Percentiles rank a stretch among this genome's conserved stretches.
Conservation (phyloP, 2,797 vertebrate species). For the Hypotaenidia philippensis region DNA sequence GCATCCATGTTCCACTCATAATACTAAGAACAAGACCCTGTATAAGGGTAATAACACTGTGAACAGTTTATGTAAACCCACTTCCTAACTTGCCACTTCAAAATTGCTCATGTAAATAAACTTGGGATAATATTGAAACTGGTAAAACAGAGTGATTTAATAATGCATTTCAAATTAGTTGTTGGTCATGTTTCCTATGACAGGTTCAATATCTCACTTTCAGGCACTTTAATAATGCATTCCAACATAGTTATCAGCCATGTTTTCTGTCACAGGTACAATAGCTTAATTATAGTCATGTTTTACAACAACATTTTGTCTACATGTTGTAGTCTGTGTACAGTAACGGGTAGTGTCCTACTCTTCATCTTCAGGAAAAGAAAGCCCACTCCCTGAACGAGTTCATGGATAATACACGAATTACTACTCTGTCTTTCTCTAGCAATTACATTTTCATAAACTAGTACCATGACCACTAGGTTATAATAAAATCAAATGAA, state of each 20-base stretch:
- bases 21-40: neutral
- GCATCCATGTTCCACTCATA: neutral
- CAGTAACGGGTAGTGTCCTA: neutral
- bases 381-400: neutral
- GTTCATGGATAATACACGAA: neutral
- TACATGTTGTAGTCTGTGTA: neutral
- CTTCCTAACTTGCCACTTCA: neutral
- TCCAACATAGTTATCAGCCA: neutral
- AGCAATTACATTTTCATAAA: neutral
- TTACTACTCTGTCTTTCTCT: neutral
- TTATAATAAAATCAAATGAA: neutral
- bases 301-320: neutral
- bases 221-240: conserved; percentile 10
- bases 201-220: neutral
- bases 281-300: neutral
- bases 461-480: neutral
- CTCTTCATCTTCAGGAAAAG: neutral
- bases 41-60: neutral
- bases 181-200: neutral
- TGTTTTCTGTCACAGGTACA: neutral
- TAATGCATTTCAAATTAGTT: neutral
- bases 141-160: neutral
- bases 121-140: neutral
- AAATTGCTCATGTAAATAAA: neutral
- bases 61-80: neutral